phyloP scores from a whole-genome alignment of 2,888 invertebrate genomes.

The Amblyjoppa fuscipennis region DNA sequence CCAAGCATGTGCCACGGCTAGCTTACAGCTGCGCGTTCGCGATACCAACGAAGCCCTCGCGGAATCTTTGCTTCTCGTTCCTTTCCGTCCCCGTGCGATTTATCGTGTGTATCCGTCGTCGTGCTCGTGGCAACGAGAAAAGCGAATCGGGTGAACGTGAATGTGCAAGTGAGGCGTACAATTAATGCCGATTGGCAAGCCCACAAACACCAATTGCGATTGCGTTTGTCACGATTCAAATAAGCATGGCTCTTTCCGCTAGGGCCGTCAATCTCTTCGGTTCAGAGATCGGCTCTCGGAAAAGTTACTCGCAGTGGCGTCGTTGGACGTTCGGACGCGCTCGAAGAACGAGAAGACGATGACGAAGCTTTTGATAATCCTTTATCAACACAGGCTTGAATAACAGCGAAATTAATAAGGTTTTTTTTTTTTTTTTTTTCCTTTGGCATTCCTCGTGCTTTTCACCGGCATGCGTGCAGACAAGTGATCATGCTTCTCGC shows the following conservation, averaged over 20 bases:
- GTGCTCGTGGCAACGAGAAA: slow-evolving; percentile 1
- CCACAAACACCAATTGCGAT: background rate
- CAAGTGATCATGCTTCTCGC: slow-evolving; percentile 57
- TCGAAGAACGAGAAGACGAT: slow-evolving; percentile 27
- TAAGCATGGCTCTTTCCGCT: slow-evolving; percentile 7
- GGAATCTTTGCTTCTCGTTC: background rate
- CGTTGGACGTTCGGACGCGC: slow-evolving; percentile 32
- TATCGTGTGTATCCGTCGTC: background rate
- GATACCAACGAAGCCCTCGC: background rate
- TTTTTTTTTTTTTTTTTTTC: background rate
- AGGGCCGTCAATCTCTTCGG: background rate
- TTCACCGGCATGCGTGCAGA: slow-evolving; percentile 58
- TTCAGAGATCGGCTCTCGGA: background rate
- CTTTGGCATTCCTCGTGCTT: slow-evolving; percentile 49
- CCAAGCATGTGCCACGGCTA: background rate
- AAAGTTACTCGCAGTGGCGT: slow-evolving; percentile 6
- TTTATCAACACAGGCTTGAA: slow-evolving; percentile 32
- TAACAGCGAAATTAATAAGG: slow-evolving; percentile 16
- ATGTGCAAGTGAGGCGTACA: background rate
- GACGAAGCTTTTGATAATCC: slow-evolving; percentile 35
- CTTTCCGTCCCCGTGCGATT: background rate
- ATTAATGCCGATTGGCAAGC: background rate
- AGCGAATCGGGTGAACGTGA: background rate
- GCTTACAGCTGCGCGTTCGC: background rate
- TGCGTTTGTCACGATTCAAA: background rate